Evolutionary conservation across 2,888 invertebrate species (phyloP).

Genomic region (Orchestes rusci): DNA sequence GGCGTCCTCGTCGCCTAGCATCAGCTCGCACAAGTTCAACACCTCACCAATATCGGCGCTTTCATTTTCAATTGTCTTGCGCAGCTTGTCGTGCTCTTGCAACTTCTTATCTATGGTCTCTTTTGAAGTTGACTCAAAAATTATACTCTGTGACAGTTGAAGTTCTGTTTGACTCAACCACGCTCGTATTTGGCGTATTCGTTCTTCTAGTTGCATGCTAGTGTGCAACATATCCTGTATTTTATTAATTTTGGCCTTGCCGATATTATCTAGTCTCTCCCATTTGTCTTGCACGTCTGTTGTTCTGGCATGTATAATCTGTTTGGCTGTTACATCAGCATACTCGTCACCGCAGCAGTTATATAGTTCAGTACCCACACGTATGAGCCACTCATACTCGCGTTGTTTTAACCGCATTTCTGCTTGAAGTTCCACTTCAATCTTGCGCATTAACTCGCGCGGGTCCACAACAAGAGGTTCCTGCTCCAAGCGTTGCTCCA

Average conservation of each 20-base stretch:
- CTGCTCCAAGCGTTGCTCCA: conserved; percentile 57
- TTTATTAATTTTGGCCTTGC: conserved; percentile 61
- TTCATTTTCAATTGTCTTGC: conserved; percentile 67
- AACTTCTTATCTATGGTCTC: conserved; percentile 61
- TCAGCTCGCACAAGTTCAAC: conserved; percentile 68
- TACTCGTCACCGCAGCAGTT: conserved; percentile 59
- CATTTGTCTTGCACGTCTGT: conserved; percentile 62
- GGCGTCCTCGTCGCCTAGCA: conserved; percentile 64
- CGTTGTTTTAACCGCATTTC: conserved; percentile 70
- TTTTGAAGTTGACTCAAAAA: conserved; percentile 59
- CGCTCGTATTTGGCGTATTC: conserved; percentile 62
- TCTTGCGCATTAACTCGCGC: conserved; percentile 61
- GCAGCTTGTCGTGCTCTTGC: conserved; percentile 64
- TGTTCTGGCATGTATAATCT: conserved; percentile 40
- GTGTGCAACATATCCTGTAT: conserved; percentile 66
- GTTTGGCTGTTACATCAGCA: conserved; percentile 52
- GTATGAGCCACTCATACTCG: conserved; percentile 70
- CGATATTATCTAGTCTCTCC: conserved; percentile 64
- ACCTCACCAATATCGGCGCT: conserved; percentile 72
- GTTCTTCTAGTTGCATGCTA: conserved; percentile 61
- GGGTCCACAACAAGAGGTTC: conserved; percentile 53
- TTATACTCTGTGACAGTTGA: conserved; percentile 59
- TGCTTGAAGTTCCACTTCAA: conserved; percentile 67
- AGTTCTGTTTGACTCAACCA: conserved; percentile 69
- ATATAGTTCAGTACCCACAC: conserved; percentile 59